Evolutionary conservation across 2,113 vertebrate genomes (phyloP), one percentile per base, ranked within the genome.

Genomic region (Athene cunicularia): DNA sequence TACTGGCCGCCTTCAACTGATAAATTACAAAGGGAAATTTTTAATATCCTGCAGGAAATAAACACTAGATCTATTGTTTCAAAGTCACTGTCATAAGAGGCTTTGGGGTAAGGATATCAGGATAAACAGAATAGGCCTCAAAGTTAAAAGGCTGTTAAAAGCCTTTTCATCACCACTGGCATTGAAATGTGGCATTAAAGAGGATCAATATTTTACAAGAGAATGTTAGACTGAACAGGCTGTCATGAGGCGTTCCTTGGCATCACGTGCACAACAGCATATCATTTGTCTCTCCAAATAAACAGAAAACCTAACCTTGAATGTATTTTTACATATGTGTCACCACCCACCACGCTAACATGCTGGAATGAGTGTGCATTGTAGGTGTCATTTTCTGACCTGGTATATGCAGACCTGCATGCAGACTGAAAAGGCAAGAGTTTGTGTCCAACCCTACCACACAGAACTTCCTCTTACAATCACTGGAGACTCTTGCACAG

Each of bases 41-140:
- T 93, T 94, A 37, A 80, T 91, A 95, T 93, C 90, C 88, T 84
- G 49, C 45, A 95, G 96, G 95, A 97, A 94, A 89, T 64, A 94
- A 94, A 85, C 49, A 76, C 45, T 88, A 87, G 63, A 82, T 47
- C 66, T 90, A 64, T 88, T 96, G 79, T 93, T 93, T 67, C 82
- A 71, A 80, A 95, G 68, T 60, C 77, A 81, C 17, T 76, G 80
- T 86, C 83, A 15, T 77, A 87, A 87, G 70, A 95, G 63, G 70
- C 76, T 86, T 60, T 49, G 19, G 76, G 62, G 22, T 80, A 67
- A 81, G 16, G 55, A 68, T 15, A 80, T 12, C 41, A 76, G 23
- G 30, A 24, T 71, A 55, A 95, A 82, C 18, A 63, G 37, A 75
- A 80, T 0, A 76, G 62, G 77, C 47, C 43, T 83, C n/a, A 26